These are phyloP conservation scores for Petrolisthes manimaculis DNA, from an alignment of 2,888 invertebrate genomes.

Conservation along the genomic window DNA sequence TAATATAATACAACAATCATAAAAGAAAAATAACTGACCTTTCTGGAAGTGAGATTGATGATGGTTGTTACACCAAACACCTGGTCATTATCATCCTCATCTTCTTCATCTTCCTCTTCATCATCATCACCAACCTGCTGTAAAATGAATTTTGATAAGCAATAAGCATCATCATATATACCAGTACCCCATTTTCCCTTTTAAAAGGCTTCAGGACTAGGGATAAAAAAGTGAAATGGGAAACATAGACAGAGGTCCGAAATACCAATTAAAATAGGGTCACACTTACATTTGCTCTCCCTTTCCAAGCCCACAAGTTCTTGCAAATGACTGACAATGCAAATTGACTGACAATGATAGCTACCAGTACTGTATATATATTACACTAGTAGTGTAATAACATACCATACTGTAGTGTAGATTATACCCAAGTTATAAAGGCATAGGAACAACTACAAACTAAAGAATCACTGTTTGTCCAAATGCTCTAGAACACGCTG, in stretches of 20 bases:
- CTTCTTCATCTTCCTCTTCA: constrained; percentile 61
- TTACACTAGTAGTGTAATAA: too few relatives aligned
- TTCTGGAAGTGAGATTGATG: constrained; percentile 60
- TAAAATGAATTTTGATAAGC: background rate
- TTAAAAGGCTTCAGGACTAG: background rate
- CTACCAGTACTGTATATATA: background rate
- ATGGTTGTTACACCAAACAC: constrained; percentile 62
- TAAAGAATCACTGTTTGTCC: too few relatives aligned
- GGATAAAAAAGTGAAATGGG: too few relatives aligned
- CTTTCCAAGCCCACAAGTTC: background rate
- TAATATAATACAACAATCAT: too few relatives aligned
- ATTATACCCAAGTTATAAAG: too few relatives aligned
- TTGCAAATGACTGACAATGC: too few relatives aligned
- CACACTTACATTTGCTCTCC: too few relatives aligned
- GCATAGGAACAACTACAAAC: too few relatives aligned
- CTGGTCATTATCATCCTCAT: constrained; percentile 48
- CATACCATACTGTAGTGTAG: too few relatives aligned
- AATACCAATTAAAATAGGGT: background rate
- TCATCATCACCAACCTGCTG: constrained; percentile 59
- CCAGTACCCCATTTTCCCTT: too few relatives aligned
- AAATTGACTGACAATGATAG: background rate
- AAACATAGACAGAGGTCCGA: background rate
- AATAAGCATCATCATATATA: background rate
- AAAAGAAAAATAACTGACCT: constrained; percentile 38
- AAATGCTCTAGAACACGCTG: too few relatives aligned